Evolutionary conservation across 2,113 vertebrate genomes (phyloP), one percentile per base, ranked within the genome.

Genomic region (Polypterus senegalus): DNA sequence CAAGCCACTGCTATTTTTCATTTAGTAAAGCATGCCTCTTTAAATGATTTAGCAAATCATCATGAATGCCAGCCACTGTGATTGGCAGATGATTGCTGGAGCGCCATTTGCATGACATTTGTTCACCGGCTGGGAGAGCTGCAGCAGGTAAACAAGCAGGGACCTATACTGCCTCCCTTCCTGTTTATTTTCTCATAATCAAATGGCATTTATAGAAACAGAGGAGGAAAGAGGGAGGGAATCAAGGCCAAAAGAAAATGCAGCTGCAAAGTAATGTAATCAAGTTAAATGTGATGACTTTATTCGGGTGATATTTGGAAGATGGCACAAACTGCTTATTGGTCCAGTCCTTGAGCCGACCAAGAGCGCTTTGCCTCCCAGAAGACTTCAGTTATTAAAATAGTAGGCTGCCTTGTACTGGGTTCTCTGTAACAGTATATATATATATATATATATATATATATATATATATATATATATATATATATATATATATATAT

Each of bases 81-180:
- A 97, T 92, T 97, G 93, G 92, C 93, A 97, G 89, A 83, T 89
- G 80, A 88, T 89, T 90, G 91, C 87, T 78, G 79, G 87, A 70
- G 86, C 91, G 92, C 91, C 91, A 97, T 97, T 97, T 97, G 91
- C 92, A 97, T 97, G 92, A 92, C 92, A 97, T 97, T 97, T 97
- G 90, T 92, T 91, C 91, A 88, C 84, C 86, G 87, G 90, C 90
- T 83, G 73, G 74, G 88, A 90, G 92, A 91, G 89, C 88, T 88
- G 86, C 75, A 65, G 80, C 91, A 91, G 91, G 92, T 93, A 95
- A 97, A 97, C 92, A 97, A 91, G 84, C 89, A 91, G 88, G 86
- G 82, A 87, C 84, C 82, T 74, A 77, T 81, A 79, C 81, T n/a
- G 67, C 76, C 82, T 88, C 87, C 91, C 89, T 89, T 89, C 86